Base-by-base conservation (phyloP, 2,113 vertebrate species). In the Epinephelus cyanopodus region DNA sequence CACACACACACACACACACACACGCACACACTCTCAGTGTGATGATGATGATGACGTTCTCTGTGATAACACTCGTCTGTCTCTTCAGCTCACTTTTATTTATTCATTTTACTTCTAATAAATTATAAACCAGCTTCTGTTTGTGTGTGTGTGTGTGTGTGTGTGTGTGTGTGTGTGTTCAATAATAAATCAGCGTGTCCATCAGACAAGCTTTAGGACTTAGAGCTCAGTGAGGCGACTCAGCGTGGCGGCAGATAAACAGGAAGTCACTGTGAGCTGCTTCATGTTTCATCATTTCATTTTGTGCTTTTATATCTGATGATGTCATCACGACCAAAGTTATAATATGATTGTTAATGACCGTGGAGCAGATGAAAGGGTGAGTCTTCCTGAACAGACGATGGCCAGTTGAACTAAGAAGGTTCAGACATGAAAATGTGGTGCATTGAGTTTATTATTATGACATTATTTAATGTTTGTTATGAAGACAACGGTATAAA, bases 121-220 rank as follows among this genome's bases (percentile, higher is more conserved):
- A 93, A 93, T 92, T 81, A 93, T 92, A 12, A 68, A 93, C 19
- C 67, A 88, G 74, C 13, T 15, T 72, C 33, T 73, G 45, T 76
- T 18, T 65, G 80, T 73, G 39, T 73, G 61, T 72, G 53, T 77
- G 66, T 71, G 82, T 80, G 50, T 73, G 45, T 72, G 56, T 81
- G 65, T 66, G 52, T 47, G 67, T 71, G 61, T 73, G 75, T 74
- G 50, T 53, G 74, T 68, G 33, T 77, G 72, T 82, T 93, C 48
- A 92, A 93, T 93, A 92, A 93, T 92, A 1, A 27, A 93, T 86
- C 39, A 62, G 27, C 25, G 61, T 84, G 88, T 92, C 92, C 87
- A 89, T 92, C 91, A 92, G 77, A 90, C 93, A 89, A 60, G 92
- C 90, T 91, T 92, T 80, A 82, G 69, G 90, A 89, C 87, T 90